phyloP scores from a whole-genome alignment of 1,140 invertebrate genomes.

The Anoplophora glabripennis region DNA sequence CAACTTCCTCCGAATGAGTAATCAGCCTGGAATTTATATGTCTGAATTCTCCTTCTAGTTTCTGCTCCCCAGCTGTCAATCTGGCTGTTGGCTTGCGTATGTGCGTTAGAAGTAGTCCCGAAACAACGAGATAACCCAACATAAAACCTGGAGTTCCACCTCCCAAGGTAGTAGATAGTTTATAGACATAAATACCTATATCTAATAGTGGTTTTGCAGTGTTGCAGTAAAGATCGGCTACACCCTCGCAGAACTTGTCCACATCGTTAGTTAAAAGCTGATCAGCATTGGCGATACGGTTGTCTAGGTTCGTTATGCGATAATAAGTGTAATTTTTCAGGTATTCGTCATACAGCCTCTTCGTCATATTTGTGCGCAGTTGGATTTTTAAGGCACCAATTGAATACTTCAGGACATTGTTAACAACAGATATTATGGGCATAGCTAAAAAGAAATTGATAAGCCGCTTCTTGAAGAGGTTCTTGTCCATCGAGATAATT shows the following conservation, averaged over 20 bases:
- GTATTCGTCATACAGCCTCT: conserved; percentile 87
- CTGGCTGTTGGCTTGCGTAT: conserved; percentile 81
- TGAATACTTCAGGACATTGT: conserved; percentile 91
- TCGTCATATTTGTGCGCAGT: conserved; percentile 84
- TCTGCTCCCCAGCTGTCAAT: conserved; percentile 92
- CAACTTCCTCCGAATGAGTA: conserved; percentile 96
- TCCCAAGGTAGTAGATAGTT: conserved; percentile 82
- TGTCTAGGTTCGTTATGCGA: conserved; percentile 94
- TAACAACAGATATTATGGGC: conserved; percentile 84
- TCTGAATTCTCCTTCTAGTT: conserved; percentile 95
- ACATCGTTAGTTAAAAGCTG: conserved; percentile 95
- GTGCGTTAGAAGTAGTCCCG: conserved; percentile 76
- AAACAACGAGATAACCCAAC: conserved; percentile 80
- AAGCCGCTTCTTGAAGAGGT: conserved; percentile 72
- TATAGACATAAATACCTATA: conserved; percentile 90
- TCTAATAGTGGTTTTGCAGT: conserved; percentile 95
- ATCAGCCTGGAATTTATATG: conserved; percentile 95
- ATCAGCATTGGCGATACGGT: conserved; percentile 92
- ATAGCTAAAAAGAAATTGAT: conserved; percentile 76
- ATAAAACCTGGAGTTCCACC: conserved; percentile 78
- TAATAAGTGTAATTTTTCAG: conserved; percentile 96
- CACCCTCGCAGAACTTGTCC: conserved; percentile 94
- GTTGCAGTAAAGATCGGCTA: conserved; percentile 95
- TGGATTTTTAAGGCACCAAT: conserved; percentile 90
- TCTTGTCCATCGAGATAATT: conserved; percentile 83